These are phyloP conservation scores for Apus apus DNA, from an alignment of 2,113 vertebrate species.

Conservation along the genomic window DNA sequence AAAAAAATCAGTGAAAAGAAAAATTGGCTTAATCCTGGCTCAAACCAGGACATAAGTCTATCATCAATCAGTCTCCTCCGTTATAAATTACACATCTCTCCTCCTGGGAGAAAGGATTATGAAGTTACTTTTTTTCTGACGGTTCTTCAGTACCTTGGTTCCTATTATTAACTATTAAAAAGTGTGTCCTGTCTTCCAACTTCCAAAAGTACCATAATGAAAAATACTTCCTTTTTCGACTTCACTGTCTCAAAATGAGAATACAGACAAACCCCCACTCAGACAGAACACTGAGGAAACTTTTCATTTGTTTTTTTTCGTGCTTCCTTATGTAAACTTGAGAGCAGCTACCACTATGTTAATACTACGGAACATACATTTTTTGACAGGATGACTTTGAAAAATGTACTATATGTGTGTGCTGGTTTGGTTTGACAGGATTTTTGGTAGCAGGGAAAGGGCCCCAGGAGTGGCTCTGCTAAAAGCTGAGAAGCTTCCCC, in stretches of 20 bases:
- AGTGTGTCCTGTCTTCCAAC: neutral
- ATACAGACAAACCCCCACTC: accelerated
- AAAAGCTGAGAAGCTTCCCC: no score
- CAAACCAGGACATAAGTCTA: no score
- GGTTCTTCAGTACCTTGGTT: neutral
- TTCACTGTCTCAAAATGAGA: neutral
- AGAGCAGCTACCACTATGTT: neutral
- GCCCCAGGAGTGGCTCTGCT: no score
- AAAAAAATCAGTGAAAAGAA: no score
- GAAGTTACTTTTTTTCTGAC: neutral
- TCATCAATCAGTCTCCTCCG: neutral
- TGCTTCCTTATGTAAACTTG: neutral
- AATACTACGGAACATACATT: neutral
- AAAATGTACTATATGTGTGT: neutral
- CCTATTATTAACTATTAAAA: neutral
- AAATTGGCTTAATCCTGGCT: no score
- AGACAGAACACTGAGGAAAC: neutral
- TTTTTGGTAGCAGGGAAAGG: no score
- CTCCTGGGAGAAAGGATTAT: neutral
- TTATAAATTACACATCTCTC: neutral
- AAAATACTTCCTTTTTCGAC: neutral
- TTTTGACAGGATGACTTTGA: neutral
- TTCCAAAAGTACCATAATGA: neutral
- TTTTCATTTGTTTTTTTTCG: neutral
- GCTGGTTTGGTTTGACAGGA: no score